Base-by-base conservation (phyloP, 1,140 invertebrate genomes). In the Formica exsecta region DNA sequence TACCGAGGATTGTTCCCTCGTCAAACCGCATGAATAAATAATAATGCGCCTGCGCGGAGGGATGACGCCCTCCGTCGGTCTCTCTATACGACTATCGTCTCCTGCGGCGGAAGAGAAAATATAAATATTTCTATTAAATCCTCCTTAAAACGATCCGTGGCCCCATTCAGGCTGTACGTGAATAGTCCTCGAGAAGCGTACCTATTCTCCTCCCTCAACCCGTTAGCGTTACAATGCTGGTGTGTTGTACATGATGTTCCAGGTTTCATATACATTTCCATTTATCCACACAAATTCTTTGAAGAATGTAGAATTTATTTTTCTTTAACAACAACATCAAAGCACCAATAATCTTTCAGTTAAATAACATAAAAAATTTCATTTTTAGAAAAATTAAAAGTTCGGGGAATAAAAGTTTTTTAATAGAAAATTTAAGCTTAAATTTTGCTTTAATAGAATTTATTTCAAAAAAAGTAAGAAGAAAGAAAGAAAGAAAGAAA, bases 71-170 rank as follows among this genome's bases (percentile, higher is more conserved):
- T 85, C 64, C 75, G 68, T 44, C 86, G 44, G 54, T 29, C 25
- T 62, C 73, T 64, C 73, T 65, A 51, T 51, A 66, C 32, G 59
- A 51, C 61, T 51, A 77, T 59, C 81, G n/a, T 62, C 74, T 75
- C 81, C 54, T 75, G 44, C 3, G 73, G 64, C 86, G 85, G 66
- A 92, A 81, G 87, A 68, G 79, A 93, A 93, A 92, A 92, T 94
- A 94, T 94, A 93, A 94, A 94, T 94, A 94, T 94, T 94, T 93
- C 92, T 84, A 93, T 93, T 92, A 92, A 91, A 87, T 87, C 86
- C 87, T 91, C 68, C 89, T 92, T 92, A 92, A 94, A 92, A 87
- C 88, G 93, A 92, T 92, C 92, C 92, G 73, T 22, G 62, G 13
- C n/a, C 22, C 88, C 62, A 84, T 88, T 87, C 71, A 85, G 25